Evolutionary conservation across 2,888 invertebrate genomes (phyloP), one percentile per base, ranked within the genome.

Genomic region (Clistopyga incitator): DNA sequence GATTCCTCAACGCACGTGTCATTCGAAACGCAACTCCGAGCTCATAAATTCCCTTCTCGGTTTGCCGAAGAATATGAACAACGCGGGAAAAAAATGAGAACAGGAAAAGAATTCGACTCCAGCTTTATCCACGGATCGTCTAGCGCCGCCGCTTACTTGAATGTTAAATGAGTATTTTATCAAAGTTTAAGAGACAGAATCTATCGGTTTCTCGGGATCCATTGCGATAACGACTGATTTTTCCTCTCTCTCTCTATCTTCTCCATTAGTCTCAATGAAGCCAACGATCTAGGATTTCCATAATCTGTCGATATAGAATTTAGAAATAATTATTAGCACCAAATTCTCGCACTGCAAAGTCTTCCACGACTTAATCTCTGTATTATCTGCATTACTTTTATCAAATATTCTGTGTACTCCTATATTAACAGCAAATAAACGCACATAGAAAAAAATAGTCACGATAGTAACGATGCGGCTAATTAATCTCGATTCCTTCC

Each of bases 61-160:
- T n/a, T 92, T 97, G 68, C 97, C 97, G 10, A 96, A 96, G 89
- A 96, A 95, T 84, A 95, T 97, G 95, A 95, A 96, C 88, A 96
- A 96, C 78, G 97, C 96, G 56, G 97, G 97, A 72, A 96, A 95
- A 85, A 89, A 87, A 84, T 75, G 70, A 61, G 18, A 18, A 64
- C 20, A 38, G 45, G 25, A 59, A 25, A n/a, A 23, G 3, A 3
- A 18, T 25, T 34, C 10, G n/a, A 54, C 20, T 15, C n/a, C 20
- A 25, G 59, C 59, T 29, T 29, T 18, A 42, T 34, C 38, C 18
- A 64, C 10, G 34, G 64, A 64, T 64, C 11, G 29, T 59, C 59
- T 20, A 18, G n/a, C 18, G 3, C 3, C 29, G 25, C 56, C 56
- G 29, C 29, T 54, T 54, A 20, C 6, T 54, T 54, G 6, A 54